Evolutionary conservation across 2,797 vertebrate genomes (phyloP).

Genomic region (Micropoecilia bifurca): DNA sequence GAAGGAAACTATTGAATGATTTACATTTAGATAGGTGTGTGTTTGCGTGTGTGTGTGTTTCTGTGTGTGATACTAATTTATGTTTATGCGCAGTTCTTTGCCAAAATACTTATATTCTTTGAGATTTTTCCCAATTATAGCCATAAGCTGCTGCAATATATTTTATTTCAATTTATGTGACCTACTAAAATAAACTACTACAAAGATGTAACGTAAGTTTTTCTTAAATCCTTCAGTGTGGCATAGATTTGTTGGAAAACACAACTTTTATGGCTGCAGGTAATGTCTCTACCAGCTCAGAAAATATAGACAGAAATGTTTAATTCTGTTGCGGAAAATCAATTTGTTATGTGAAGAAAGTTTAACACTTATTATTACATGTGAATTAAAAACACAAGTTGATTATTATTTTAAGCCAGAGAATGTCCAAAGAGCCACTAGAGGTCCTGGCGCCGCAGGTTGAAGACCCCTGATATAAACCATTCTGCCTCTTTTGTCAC

Average conservation of each 20-base stretch:
- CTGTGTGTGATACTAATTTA: conserved; percentile 22
- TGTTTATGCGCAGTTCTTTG: conserved; percentile 26
- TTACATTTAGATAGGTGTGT: conserved; percentile 75
- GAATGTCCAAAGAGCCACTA: too few relatives aligned
- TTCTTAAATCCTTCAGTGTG: neutral
- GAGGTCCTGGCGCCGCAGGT: too few relatives aligned
- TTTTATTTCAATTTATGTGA: neutral
- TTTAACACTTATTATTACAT: neutral
- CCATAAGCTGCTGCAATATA: neutral
- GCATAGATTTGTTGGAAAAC: neutral
- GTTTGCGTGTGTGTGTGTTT: conserved; percentile 33
- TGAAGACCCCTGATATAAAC: too few relatives aligned
- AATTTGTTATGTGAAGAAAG: neutral
- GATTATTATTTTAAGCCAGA: too few relatives aligned
- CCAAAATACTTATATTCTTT: neutral
- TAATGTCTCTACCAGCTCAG: neutral
- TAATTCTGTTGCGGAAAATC: neutral
- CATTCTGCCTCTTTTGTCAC: too few relatives aligned
- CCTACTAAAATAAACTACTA: neutral
- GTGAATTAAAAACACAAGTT: neutral
- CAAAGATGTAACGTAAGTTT: neutral
- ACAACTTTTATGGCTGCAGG: neutral
- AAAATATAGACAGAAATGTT: neutral
- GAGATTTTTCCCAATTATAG: neutral
- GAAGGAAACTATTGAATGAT: conserved; percentile 58